Base-by-base conservation (phyloP, 1,140 invertebrate genomes). In the Scaptomyza pallida region DNA sequence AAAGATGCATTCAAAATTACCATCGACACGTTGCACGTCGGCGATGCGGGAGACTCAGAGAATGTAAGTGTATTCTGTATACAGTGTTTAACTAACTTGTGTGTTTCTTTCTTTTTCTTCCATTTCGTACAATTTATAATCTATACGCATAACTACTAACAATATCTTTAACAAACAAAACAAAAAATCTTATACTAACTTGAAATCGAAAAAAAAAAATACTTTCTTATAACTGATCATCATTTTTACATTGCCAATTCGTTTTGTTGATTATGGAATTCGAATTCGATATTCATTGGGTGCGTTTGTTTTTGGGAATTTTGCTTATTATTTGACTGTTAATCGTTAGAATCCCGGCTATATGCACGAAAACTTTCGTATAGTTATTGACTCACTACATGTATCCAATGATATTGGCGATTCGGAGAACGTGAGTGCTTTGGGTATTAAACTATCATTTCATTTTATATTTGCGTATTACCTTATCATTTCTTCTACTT, bases 361-460 rank as follows among this genome's bases (percentile, higher is more conserved):
- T 92, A 99, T 99, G 99, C 99, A 99, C 93, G 97, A 99, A 43
- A 98, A 98, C 92, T 99, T 99, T 94, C 93, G 95, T 73, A 97
- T 99, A 86, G 95, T 96, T 90, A 97, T 99, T 92, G 98, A 99
- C 93, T 98, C 98, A 55, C 94, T 99, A 92, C 99, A 99, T 68
- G 59, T 68, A 93, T 93, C 97, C 83, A 94, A 94, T 48, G 99
- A 99, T 92, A 93, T 91, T 70, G 95, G 97, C 44, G 95, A 96
- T 68, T 94, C 95, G 82, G 93, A 96, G 73, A 97, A 97, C 93
- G 96, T 97, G 93, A 96, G 96, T 95, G 60, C 64, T 43, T 55
- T 73, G 57, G 57, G 50, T 76, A 44, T 35, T 59, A 19, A 2
- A 17, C 13, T 60, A 47, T 68, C 3, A 52, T 68, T 44, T 21